phyloP scores from a whole-genome alignment of 2,113 vertebrate species.

The Murina feae region DNA sequence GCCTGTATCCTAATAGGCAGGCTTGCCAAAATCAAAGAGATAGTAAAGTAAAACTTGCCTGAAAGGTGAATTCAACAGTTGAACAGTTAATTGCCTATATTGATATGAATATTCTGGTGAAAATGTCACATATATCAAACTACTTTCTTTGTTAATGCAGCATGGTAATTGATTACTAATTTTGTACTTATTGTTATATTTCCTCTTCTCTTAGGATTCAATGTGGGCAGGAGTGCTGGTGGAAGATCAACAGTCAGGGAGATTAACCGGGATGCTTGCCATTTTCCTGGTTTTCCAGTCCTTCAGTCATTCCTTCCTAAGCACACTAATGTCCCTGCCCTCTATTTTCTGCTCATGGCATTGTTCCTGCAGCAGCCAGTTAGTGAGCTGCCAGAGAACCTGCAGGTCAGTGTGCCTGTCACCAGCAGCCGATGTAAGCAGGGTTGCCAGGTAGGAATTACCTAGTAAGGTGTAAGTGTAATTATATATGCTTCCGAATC shows the following conservation, averaged over 20 bases:
- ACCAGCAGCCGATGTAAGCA: slow-evolving; percentile 82
- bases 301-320: slow-evolving; percentile 96
- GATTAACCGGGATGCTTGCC: slow-evolving; percentile 97
- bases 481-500: slow-evolving; percentile 22
- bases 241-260: slow-evolving; percentile 93
- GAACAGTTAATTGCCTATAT: background rate
- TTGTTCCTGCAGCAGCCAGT: slow-evolving; percentile 98
- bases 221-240: slow-evolving; percentile 94
- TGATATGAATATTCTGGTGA: background rate
- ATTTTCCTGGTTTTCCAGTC: slow-evolving; percentile 94
- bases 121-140: background rate
- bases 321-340: slow-evolving; percentile 96
- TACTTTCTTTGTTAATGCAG: background rate
- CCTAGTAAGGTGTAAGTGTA: slow-evolving; percentile 55
- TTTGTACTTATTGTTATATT: background rate
- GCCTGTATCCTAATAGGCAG: background rate
- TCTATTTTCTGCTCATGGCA: slow-evolving; percentile 99
- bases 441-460: slow-evolving; percentile 85
- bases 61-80: background rate
- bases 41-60: background rate
- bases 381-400: slow-evolving; percentile 95
- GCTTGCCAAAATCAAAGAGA: background rate
- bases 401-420: slow-evolving; percentile 93
- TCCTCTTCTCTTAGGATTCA: slow-evolving; percentile 87
- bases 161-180: background rate